Conservation (phyloP, 2,888 invertebrate genomes). For the Xanthorhoe designata region DNA sequence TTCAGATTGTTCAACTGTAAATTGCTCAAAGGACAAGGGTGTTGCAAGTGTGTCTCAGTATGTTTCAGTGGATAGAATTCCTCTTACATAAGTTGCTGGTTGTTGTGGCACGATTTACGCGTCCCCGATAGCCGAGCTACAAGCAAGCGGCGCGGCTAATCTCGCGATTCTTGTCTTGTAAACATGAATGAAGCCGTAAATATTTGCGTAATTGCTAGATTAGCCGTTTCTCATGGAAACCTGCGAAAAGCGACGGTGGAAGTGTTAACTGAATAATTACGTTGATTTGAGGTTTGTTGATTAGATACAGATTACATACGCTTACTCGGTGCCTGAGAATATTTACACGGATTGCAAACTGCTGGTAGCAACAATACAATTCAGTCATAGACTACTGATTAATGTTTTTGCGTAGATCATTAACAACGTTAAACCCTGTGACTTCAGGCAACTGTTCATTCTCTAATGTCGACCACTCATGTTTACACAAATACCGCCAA, state of each 20-base stretch:
- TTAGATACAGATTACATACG: constrained; percentile 36
- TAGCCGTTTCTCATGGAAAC: constrained; percentile 47
- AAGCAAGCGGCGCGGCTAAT: constrained; percentile 27
- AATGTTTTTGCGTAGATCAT: background rate
- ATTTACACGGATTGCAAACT: constrained; percentile 4
- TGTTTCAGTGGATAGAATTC: background rate
- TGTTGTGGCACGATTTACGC: constrained; percentile 58
- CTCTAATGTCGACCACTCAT: too few relatives aligned
- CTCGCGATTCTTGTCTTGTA: constrained; percentile 22
- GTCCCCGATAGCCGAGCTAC: constrained; percentile 47
- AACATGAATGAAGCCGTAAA: constrained; percentile 46
- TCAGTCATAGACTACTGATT: background rate
- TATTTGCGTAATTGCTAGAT: constrained; percentile 41
- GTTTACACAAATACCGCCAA: too few relatives aligned
- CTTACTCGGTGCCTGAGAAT: constrained; percentile 26
- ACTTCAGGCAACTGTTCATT: background rate
- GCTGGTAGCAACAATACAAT: constrained; percentile 2
- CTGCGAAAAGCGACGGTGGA: constrained; percentile 42
- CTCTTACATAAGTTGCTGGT: constrained; percentile 46
- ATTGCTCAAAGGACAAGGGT: background rate
- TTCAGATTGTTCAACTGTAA: background rate
- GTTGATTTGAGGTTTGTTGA: constrained; percentile 36
- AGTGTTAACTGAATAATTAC: constrained; percentile 42
- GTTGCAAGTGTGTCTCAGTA: background rate
- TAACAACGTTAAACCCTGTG: too few relatives aligned